Evolutionary conservation across 1,140 invertebrate genomes (phyloP), one percentile per base, ranked within the genome.

Genomic region (Orchestia grillus): DNA sequence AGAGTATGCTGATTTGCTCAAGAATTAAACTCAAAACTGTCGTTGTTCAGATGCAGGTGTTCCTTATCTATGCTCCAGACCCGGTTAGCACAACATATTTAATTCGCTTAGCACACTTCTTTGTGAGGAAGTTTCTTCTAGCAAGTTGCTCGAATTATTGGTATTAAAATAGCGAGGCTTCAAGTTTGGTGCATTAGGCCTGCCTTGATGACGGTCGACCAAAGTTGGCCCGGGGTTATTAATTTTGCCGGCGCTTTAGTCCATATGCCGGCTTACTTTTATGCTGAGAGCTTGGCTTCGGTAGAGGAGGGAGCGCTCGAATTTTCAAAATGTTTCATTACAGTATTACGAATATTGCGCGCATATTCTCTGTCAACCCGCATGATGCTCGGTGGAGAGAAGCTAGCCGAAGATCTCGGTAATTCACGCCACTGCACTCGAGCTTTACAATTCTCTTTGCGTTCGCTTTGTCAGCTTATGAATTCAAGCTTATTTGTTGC

Each of bases 131-230:
- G 53, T 47, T 95, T 95, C 41, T 95, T 47, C 43, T 95, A 95
- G 44, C 11, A 43, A 40, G 44, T 8, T n/a, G 36, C 44, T 95
- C 36, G 44, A 47, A 43, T 42, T 95, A 95, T 95, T 95, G 53
- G 41, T 95, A 42, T 95, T 95, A 95, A 40, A 95, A 47, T 95
- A 43, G 44, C 44, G 62, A 77, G 62, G 62, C 62, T 77, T 77
- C 62, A 77, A 77, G 15, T 77, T 77, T 36, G 62, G 15, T 77
- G 62, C 62, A 77, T 77, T 77, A 77, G 3, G 62, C 62, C 62
- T 77, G 62, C 62, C 28, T 77, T 8, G 62, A 77, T 77, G 62
- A 77, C 62, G 62, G 62, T 77, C 15, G 11, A 77, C 62, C 62
- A 77, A 77, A 77, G 62, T 77, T 77, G 11, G 28, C 28, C 62